Evolutionary conservation across 2,113 vertebrate species (phyloP).

Genomic region (Cyanoderma ruficeps): DNA sequence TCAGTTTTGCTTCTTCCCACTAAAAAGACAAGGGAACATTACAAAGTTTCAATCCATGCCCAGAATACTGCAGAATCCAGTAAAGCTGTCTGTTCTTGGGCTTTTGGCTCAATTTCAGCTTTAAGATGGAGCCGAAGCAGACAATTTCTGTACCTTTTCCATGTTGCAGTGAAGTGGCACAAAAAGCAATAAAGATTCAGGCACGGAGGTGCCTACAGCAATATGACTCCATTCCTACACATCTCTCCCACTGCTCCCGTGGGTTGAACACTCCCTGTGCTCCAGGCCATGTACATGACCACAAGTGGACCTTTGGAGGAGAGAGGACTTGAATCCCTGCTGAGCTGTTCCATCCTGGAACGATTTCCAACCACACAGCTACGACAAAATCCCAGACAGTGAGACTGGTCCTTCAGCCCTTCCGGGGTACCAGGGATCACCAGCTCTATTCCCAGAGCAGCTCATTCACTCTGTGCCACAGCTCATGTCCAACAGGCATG

Average conservation of each 20-base stretch:
- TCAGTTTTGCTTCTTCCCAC: not conserved
- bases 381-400: slow-evolving; percentile 1
- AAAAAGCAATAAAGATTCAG: not conserved
- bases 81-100: not conserved
- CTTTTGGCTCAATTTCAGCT: not conserved
- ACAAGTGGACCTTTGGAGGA: not conserved
- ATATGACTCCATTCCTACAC: not conserved
- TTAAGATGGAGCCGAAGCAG: not conserved
- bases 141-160: not conserved
- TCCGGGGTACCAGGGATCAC: not conserved
- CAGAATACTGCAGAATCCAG: not conserved
- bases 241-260: not conserved
- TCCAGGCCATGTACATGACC: not conserved
- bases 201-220: not conserved
- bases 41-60: not conserved
- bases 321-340: not conserved
- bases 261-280: not conserved
- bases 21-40: not conserved
- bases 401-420: not conserved
- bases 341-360: not conserved
- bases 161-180: not conserved
- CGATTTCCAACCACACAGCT: not conserved
- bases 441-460: not conserved
- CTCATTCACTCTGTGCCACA: not conserved
- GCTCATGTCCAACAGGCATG: not conserved